These are phyloP conservation scores for Leptinotarsa texana DNA, from an alignment of 1,140 invertebrate genomes.

Conservation along the genomic window DNA sequence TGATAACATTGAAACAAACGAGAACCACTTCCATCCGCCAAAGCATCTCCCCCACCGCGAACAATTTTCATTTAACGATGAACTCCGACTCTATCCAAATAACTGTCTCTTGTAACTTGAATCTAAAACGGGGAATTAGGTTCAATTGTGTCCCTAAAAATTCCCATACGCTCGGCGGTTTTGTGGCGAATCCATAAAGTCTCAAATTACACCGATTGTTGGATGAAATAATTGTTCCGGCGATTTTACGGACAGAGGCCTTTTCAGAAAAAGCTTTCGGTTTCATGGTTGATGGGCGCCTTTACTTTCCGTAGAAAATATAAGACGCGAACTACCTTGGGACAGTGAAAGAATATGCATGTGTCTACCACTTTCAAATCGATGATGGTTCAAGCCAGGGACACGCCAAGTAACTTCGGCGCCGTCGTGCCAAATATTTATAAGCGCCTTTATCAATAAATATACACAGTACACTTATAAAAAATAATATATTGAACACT, in stretches of 20 bases:
- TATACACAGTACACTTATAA: no score
- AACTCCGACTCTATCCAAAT: background rate
- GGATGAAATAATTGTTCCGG: background rate
- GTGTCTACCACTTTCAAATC: no score
- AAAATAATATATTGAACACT: no score
- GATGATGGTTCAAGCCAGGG: no score
- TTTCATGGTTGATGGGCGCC: background rate
- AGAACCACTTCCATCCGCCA: background rate
- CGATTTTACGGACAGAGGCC: background rate
- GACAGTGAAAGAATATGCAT: no score
- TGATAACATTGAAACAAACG: no score
- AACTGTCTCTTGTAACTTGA: slow-evolving; percentile 5
- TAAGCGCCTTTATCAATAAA: no score
- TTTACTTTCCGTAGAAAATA: background rate
- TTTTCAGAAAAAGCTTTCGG: background rate
- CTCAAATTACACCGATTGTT: slow-evolving; percentile 11
- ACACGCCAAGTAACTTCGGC: no score
- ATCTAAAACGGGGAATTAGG: slow-evolving; percentile 1
- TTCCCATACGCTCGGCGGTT: slow-evolving; percentile 16
- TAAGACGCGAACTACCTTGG: no score
- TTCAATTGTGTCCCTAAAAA: slow-evolving; percentile 11
- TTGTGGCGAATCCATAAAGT: slow-evolving; percentile 16
- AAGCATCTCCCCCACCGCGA: background rate
- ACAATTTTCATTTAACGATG: background rate
- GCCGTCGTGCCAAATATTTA: no score